These are phyloP conservation scores for Mantis religiosa DNA, from an alignment of 2,888 invertebrate species.

Conservation along the genomic window DNA sequence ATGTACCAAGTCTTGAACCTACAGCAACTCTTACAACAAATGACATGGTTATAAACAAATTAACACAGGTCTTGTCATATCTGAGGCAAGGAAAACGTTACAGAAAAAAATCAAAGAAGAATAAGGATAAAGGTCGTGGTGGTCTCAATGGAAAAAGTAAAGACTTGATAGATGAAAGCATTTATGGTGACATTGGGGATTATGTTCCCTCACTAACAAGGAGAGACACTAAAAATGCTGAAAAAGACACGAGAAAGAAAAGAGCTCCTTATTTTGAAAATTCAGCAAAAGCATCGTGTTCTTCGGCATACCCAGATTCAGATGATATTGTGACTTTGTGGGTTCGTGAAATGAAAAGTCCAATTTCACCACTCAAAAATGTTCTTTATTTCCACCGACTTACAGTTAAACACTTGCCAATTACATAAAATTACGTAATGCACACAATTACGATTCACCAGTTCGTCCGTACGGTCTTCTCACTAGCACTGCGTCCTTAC, in stretches of 20 bases:
- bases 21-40: conserved; percentile 68
- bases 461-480: no score
- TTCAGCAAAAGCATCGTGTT: conserved; percentile 48
- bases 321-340: no score
- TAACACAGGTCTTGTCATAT: conserved; percentile 95
- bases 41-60: conserved; percentile 89
- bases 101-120: conserved; percentile 56
- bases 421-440: no score
- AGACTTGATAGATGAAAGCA: conserved; percentile 29
- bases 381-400: no score
- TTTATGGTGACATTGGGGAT: conserved; percentile 79
- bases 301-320: neutral
- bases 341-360: no score
- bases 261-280: conserved; percentile 70
- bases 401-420: no score
- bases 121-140: conserved; percentile 26
- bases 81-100: conserved; percentile 85
- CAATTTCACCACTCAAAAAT: no score
- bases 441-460: no score
- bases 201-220: conserved; percentile 58
- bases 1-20: conserved; percentile 72
- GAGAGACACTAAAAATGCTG: conserved; percentile 34
- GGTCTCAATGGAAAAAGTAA: conserved; percentile 13
- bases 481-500: no score
- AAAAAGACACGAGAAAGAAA: conserved; percentile 35